Base-by-base conservation (phyloP, 2,797 vertebrate species). In the Tauraco hartlaubi region DNA sequence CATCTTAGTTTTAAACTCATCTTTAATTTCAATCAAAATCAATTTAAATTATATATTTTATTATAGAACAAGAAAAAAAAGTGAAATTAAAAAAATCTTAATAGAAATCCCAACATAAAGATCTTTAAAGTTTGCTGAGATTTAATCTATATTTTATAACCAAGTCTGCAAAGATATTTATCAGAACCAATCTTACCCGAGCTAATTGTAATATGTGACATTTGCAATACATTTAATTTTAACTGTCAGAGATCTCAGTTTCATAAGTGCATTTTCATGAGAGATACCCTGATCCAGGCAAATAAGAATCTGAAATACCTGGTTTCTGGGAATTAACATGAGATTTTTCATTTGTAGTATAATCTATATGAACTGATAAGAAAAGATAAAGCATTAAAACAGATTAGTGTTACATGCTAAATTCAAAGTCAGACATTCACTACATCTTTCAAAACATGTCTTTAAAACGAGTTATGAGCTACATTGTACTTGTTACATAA, bases 131-230 rank as follows among this genome's bases (percentile, higher is more conserved):
- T 56, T 77, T 77, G 13, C 26, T 71, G 51, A 89, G 49, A 92
- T 94, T 94, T 77, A 49, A 94, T 94, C 58, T 81, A 66, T 14
- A 31, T 81, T 95, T 91, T 87, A 61, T 54, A 85, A 79, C 12
- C 15, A 89, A 72, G 25, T 58, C 81, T 85, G 43, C n/a, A 68
- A 91, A 92, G 46, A 68, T 79, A 5, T 14, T 91, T 91, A 89
- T 93, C 75, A 87, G 44, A 79, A 69, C 3, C 21, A 69, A 19
- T 59, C 49, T 66, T 59, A 77, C 12, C 10, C 16, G 18, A 56
- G n/a, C 3, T 83, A 90, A 75, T 55, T 88, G 90, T 84, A 78
- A 55, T 61, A 68, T 0, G 1, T 58, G 37, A 82, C 91, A 83
- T 66, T 64, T 39, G 4, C 20, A 78, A 84, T 39, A 72, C 2